phyloP scores from a whole-genome alignment of 2,113 vertebrate species.

The Herpetotheres cachinnans region DNA sequence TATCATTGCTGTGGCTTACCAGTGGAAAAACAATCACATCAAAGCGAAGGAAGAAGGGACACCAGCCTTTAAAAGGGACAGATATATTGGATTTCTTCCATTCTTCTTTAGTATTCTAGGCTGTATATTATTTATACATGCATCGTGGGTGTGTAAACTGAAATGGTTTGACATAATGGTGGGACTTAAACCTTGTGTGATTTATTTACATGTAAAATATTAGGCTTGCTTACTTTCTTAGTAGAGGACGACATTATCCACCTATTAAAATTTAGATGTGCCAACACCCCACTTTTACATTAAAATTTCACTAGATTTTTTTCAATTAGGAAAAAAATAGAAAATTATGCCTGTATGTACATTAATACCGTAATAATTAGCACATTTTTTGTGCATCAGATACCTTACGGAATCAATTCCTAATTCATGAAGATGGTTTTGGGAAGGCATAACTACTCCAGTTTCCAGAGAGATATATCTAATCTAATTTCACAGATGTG shows the following conservation, averaged over 20 bases:
- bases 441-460: neutral
- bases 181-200: neutral
- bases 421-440: neutral
- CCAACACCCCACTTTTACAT: neutral
- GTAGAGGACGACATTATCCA: neutral
- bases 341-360: neutral
- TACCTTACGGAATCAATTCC: neutral
- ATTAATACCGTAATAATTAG: neutral
- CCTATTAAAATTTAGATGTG: neutral
- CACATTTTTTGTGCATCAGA: neutral
- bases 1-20: neutral
- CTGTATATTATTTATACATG: neutral
- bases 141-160: neutral
- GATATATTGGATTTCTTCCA: neutral
- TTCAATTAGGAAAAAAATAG: neutral
- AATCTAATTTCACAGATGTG: conserved; percentile 40
- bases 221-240: neutral
- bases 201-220: neutral
- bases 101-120: neutral
- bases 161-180: neutral
- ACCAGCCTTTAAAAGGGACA: neutral
- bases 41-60: neutral
- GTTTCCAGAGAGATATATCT: neutral
- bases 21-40: neutral
- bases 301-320: neutral